Conservation (phyloP, 1,140 invertebrate genomes). For the Samia ricini region DNA sequence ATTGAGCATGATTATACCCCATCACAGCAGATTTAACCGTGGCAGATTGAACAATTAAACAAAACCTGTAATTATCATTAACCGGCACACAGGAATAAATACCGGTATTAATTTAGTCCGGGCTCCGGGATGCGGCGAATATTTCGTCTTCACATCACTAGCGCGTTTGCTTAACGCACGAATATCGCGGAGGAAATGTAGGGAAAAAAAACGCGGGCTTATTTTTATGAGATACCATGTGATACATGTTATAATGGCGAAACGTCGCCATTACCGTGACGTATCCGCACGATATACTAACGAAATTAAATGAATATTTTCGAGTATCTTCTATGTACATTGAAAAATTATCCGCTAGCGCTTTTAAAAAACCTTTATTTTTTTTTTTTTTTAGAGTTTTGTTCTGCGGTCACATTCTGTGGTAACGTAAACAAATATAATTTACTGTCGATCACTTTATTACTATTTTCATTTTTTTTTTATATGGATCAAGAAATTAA, state of each 20-base stretch:
- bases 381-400: background rate
- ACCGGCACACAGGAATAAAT: background rate
- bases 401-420: background rate
- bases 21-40: too few relatives aligned
- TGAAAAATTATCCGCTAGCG: background rate
- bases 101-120: background rate
- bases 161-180: conserved; percentile 1
- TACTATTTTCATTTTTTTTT: too few relatives aligned
- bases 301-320: conserved; percentile 22
- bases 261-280: conserved; percentile 22
- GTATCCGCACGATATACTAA: conserved; percentile 14
- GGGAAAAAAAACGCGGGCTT: conserved; percentile 18
- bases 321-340: too few relatives aligned
- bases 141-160: conserved; percentile 2
- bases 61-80: background rate
- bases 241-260: conserved; percentile 21
- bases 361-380: background rate
- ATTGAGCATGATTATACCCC: too few relatives aligned
- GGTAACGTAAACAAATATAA: background rate
- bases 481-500: too few relatives aligned
- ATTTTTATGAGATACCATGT: conserved; percentile 22
- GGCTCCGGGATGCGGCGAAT: background rate
- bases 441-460: too few relatives aligned
- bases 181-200: conserved; percentile 15
- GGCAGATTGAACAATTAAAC: too few relatives aligned